A percentile compares a stretch with the other conserved stretches of the same genome.
phyloP scores from a whole-genome alignment of 2,113 vertebrate genomes.

The Parus major region DNA sequence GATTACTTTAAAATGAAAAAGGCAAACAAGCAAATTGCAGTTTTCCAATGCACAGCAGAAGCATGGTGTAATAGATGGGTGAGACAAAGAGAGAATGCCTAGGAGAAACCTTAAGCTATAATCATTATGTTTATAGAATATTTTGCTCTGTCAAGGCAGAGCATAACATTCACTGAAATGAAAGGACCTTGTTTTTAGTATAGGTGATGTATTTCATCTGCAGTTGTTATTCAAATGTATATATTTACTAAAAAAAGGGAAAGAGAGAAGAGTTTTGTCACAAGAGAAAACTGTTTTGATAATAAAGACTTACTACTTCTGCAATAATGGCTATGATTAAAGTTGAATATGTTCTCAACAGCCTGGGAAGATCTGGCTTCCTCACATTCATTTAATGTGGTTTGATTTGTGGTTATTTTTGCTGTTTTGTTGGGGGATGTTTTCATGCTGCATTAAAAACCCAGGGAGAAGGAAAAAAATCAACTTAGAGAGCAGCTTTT shows the following conservation, averaged over 20 bases:
- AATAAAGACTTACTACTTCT: background rate
- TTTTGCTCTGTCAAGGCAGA: background rate
- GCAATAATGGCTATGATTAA: background rate
- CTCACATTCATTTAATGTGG: background rate
- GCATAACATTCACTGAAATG: background rate
- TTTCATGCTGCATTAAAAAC: background rate
- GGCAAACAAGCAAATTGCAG: slow-evolving; percentile 9
- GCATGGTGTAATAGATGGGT: background rate
- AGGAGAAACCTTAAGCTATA: background rate
- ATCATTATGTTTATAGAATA: background rate
- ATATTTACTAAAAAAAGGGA: background rate
- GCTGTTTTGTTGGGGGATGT: background rate
- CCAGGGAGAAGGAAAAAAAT: background rate
- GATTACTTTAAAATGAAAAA: slow-evolving; percentile 38
- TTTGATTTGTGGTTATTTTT: background rate
- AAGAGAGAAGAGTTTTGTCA: background rate
- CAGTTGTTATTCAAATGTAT: background rate
- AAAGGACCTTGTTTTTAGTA: background rate
- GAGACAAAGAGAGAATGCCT: background rate
- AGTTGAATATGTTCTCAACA: background rate
- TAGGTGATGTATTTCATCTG: background rate
- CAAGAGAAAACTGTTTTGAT: background rate
- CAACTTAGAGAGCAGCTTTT: background rate
- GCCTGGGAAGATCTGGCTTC: background rate
- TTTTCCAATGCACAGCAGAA: background rate